These are phyloP conservation scores for Scaptomyza pallida DNA, from an alignment of 1,140 invertebrate genomes.

Conservation along the genomic window DNA sequence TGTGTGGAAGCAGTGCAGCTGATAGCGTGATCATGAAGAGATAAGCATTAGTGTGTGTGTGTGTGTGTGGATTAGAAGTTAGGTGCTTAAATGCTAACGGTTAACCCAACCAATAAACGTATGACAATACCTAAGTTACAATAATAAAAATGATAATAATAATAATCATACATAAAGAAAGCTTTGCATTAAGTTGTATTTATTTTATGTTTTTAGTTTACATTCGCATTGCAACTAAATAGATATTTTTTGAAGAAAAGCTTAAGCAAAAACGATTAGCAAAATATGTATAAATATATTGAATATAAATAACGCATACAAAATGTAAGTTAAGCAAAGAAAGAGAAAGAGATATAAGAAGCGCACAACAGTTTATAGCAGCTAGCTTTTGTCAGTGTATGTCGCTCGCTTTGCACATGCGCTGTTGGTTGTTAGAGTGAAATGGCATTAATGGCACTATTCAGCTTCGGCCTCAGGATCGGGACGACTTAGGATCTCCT, in stretches of 20 bases:
- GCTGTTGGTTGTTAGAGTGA: constrained; percentile 25
- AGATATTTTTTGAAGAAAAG: constrained; percentile 4
- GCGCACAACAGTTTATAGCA: constrained; percentile 19
- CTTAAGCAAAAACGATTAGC: background rate
- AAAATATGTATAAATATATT: constrained; percentile 5
- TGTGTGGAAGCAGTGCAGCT: constrained; percentile 9
- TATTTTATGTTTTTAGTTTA: constrained; percentile 32
- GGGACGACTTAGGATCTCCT: constrained; percentile 81
- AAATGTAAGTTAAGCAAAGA: constrained; percentile 12
- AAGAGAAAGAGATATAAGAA: background rate
- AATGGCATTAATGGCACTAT: constrained; percentile 42
- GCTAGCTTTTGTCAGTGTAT: constrained; percentile 39
- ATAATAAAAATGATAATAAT: constrained; percentile 30
- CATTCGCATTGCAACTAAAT: constrained; percentile 43
- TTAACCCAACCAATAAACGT: constrained; percentile 40
- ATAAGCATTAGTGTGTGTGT: constrained; percentile 19
- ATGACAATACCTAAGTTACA: constrained; percentile 45
- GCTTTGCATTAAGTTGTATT: constrained; percentile 31
- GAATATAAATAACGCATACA: constrained; percentile 4
- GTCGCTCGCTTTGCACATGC: constrained; percentile 2
- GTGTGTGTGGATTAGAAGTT: constrained; percentile 5
- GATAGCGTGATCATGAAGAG: constrained; percentile 9
- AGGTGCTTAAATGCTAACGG: constrained; percentile 19
- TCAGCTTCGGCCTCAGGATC: constrained; percentile 76
- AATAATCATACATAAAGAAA: too few relatives aligned